Evolutionary conservation across 2,888 invertebrate species (phyloP), one percentile per base, ranked within the genome.

Genomic region (Suillia variegata): DNA sequence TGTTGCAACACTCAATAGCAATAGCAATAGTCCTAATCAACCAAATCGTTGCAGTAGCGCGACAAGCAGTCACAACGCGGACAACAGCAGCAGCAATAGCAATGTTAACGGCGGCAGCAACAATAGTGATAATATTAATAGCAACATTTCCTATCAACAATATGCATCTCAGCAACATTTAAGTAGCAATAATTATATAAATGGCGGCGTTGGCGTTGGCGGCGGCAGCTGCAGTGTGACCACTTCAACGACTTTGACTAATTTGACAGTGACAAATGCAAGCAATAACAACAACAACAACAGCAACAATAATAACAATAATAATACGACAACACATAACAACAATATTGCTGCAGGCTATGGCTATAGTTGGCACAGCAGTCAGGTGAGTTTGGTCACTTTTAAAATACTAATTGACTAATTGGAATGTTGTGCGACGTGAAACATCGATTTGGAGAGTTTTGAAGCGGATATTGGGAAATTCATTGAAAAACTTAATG

Each of bases 321-420:
- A 33, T 54, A 50, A 63, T 45, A 52, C 59, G 26, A 61, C 62
- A 62, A 63, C 54, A 58, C 64, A 59, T 56, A 67, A 59, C 52
- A 58, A 61, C 48, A 65, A 69, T 63, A 66, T 61, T 58, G 67
- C 69, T 64, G 61, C 67, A 64, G 63, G 67, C 62, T 80, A 80
- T 62, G 75, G 74, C 67, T 80, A 80, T 69, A 79, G 77, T 68
- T 82, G 82, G 82, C 82, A 77, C 61, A 79, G 73, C 69, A 76
- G 76, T 71, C 82, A 82, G 80, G 82, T 81, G 67, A 80, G 79
- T 63, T 56, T n/a, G n/a, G n/a, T n/a, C n/a, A n/a, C n/a, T n/a
- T n/a, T n/a, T n/a, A n/a, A n/a, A n/a, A n/a, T n/a, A n/a, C n/a
- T n/a, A n/a, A n/a, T n/a, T n/a, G n/a, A n/a, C n/a, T n/a, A n/a